Base-by-base conservation (phyloP, 1,140 invertebrate genomes). In the Drosophila prosaltans region DNA sequence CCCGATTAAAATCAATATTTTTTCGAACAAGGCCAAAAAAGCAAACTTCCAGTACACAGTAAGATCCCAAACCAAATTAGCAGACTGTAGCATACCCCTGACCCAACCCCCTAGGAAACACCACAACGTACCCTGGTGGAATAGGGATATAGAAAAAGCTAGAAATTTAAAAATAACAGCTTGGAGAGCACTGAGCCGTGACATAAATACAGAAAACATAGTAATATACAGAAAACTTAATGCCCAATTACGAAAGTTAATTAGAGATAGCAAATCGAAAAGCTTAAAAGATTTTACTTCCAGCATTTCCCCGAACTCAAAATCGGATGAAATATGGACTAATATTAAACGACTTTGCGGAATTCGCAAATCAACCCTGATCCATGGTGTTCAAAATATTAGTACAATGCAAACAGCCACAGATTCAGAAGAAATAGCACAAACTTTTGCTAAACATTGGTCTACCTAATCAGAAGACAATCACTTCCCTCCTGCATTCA, bases 41-140 rank as follows among this genome's bases (percentile, higher is more conserved):
- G 16, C 16, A 16, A 16, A 16, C 16, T 16, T 16, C 16, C 16
- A 16, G 16, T 16, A 16, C 16, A 16, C 16, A 16, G 16, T 16
- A 16, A 16, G 16, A 16, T 16, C 0, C 16, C 16, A 16, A 16
- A 16, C 16, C 16, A 16, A 16, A 16, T 16, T 16, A 16, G 16
- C 16, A 16, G 16, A 16, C 16, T 16, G 16, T 16, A 54, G 51
- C 51, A 54, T 54, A 9, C 51, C 51, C n/a, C 51, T 54, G 6
- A 9, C 51, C 11, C 51, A 54, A 54, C 51, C 51, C 11, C 51
- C 51, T 54, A 54, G 16, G 16, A 54, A 54, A 21, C 51, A 54
- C 7, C 16, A 21, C 26, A 54, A 54, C 16, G 51, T 54, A 16
- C 1, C 51, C 51, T 54, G 51, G 51, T 54, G 51, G 51, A 54